Evolutionary conservation across 1,140 invertebrate genomes (phyloP).

Genomic region (Papilio polytes): DNA sequence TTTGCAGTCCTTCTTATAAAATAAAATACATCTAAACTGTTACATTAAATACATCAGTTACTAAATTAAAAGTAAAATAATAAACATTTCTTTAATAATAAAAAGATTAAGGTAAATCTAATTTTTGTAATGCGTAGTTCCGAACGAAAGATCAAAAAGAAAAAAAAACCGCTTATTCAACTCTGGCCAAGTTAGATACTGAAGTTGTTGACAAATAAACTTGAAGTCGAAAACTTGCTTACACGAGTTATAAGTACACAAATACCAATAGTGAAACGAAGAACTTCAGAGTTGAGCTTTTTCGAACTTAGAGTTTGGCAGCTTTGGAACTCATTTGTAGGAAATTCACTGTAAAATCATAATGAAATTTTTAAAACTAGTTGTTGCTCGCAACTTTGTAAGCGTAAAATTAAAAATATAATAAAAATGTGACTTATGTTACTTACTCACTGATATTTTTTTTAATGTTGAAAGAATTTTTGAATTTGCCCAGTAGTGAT

Average conservation of each 20-base stretch:
- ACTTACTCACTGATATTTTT: too few relatives aligned
- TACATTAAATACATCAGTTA: not conserved
- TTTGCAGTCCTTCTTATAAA: too few relatives aligned
- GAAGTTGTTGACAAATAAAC: slow-evolving; percentile 15
- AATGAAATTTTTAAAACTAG: not conserved
- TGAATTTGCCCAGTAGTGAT: too few relatives aligned
- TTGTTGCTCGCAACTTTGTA: too few relatives aligned
- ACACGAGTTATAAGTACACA: not conserved
- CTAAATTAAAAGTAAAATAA: not conserved
- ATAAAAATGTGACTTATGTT: too few relatives aligned
- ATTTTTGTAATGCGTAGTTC: not conserved
- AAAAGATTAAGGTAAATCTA: too few relatives aligned
- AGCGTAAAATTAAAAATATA: too few relatives aligned
- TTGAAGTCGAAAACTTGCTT: not conserved
- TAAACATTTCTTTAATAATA: too few relatives aligned
- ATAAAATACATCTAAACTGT: not conserved
- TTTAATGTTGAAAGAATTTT: too few relatives aligned
- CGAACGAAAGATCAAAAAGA: not conserved
- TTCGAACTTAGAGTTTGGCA: not conserved
- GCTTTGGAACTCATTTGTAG: not conserved
- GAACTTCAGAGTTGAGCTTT: not conserved
- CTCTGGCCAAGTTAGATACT: not conserved
- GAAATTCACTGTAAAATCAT: not conserved
- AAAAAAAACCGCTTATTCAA: not conserved
- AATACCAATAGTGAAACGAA: not conserved